phyloP scores from a whole-genome alignment of 2,888 invertebrate genomes.

The Cephonodes hylas region DNA sequence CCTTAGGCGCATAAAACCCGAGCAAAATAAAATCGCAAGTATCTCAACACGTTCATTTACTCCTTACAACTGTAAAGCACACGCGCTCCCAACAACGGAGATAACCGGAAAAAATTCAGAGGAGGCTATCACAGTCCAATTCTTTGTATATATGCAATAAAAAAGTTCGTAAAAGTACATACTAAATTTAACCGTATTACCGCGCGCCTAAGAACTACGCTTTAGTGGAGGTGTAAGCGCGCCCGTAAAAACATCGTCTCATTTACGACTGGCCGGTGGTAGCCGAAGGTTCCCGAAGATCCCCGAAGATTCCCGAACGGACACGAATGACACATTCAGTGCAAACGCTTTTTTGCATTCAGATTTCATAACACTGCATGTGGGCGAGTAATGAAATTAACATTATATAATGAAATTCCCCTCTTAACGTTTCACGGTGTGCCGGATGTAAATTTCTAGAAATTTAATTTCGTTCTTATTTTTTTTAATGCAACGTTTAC shows the following conservation, averaged over 20 bases:
- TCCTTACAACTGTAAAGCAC: constrained; percentile 16
- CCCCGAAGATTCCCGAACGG: constrained; percentile 35
- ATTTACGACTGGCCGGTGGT: constrained; percentile 58
- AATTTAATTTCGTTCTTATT: background rate
- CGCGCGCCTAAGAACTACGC: constrained; percentile 24
- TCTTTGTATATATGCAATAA: constrained; percentile 35
- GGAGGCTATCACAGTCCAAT: constrained; percentile 63
- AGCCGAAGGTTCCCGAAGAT: constrained; percentile 57
- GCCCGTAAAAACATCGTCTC: constrained; percentile 63
- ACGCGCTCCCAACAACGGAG: constrained; percentile 37
- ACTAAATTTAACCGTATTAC: constrained; percentile 36
- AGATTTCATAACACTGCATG: constrained; percentile 4
- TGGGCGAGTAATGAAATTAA: constrained; percentile 2
- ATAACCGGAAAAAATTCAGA: constrained; percentile 63
- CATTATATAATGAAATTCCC: constrained; percentile 1
- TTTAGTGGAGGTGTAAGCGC: constrained; percentile 26
- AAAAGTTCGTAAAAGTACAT: constrained; percentile 19
- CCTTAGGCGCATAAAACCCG: constrained; percentile 3
- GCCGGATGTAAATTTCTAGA: constrained; percentile 3
- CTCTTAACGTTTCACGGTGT: background rate
- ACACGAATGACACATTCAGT: constrained; percentile 2
- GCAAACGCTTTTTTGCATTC: constrained; percentile 4
- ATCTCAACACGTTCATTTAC: constrained; percentile 3
- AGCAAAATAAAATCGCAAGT: constrained; percentile 14
- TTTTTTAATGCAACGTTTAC: background rate